Evolutionary conservation across 2,797 vertebrate species (phyloP).

Genomic region (Oceanodroma leucorhoa): DNA sequence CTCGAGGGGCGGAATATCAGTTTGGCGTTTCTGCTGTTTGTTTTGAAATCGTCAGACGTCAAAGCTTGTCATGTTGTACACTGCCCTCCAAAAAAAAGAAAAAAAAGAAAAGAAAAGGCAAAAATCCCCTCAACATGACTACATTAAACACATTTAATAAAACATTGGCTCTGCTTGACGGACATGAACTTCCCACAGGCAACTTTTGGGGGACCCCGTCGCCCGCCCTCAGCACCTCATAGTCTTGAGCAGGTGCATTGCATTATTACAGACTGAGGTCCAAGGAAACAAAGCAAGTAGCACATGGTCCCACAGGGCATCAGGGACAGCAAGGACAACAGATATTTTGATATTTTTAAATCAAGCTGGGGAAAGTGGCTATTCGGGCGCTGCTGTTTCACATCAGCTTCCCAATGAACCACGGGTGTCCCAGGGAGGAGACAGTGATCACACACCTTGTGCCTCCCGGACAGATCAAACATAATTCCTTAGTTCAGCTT

Average conservation of each 20-base stretch:
- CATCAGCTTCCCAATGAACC: background rate
- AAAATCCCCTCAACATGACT: background rate
- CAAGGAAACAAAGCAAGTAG: background rate
- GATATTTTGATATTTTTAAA: background rate
- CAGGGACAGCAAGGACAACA: background rate
- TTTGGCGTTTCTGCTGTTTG: background rate
- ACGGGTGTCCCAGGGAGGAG: fast-evolving
- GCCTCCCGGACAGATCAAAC: background rate
- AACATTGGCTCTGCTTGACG: background rate
- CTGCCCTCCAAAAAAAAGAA: background rate
- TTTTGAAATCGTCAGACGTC: background rate
- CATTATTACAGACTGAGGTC: background rate
- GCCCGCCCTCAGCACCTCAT: background rate
- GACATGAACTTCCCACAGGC: background rate
- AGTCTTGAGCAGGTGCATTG: background rate
- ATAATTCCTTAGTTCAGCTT: background rate
- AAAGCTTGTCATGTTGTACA: fast-evolving
- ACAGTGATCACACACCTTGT: background rate
- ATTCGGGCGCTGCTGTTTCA: background rate
- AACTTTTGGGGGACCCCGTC: background rate
- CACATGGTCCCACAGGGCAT: fast-evolving
- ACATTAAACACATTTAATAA: background rate
- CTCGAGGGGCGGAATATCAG: background rate
- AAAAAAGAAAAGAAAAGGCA: no score
- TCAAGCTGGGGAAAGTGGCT: background rate